Percentiles rank a stretch among this genome's conserved stretches.
Evolutionary conservation across 2,113 vertebrate genomes (phyloP).

Genomic region (Vombatus ursinus): DNA sequence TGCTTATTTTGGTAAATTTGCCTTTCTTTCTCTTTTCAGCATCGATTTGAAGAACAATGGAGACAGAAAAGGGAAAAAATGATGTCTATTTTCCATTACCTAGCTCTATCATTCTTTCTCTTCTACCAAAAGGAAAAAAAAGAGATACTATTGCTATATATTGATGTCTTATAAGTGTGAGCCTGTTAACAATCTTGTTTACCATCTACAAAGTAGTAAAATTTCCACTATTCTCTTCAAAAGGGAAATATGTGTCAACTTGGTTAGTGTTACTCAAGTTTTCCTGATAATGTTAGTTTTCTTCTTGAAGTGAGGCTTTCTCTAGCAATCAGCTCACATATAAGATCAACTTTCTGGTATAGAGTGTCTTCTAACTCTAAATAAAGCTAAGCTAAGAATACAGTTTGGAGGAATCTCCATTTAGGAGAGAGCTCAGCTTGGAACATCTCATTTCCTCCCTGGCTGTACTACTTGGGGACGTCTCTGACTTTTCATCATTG

Average conservation of each 20-base stretch:
- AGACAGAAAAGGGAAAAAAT: not conserved
- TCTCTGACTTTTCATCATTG: not conserved
- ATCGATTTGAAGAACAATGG: not conserved
- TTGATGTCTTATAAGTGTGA: not conserved
- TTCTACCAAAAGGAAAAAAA: not conserved
- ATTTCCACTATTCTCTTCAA: not conserved
- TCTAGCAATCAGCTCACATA: not conserved
- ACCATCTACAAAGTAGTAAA: not conserved
- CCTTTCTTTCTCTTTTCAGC: not conserved
- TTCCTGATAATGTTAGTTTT: not conserved
- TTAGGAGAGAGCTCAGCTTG: not conserved
- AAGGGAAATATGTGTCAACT: not conserved
- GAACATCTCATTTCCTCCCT: not conserved
- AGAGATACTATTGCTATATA: not conserved
- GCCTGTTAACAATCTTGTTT: not conserved
- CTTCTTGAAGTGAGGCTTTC: not conserved
- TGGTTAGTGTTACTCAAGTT: not conserved
- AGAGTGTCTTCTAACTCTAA: not conserved
- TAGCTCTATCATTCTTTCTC: not conserved
- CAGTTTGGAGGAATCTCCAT: not conserved
- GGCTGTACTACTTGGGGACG: too few relatives aligned
- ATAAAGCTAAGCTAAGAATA: not conserved
- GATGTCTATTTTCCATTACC: not conserved
- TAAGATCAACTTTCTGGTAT: not conserved
- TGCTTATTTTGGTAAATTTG: not conserved